Percentiles rank a stretch among this genome's conserved stretches.
phyloP scores from a whole-genome alignment of 1,140 invertebrate genomes.

The Brachionus paranguensis region DNA sequence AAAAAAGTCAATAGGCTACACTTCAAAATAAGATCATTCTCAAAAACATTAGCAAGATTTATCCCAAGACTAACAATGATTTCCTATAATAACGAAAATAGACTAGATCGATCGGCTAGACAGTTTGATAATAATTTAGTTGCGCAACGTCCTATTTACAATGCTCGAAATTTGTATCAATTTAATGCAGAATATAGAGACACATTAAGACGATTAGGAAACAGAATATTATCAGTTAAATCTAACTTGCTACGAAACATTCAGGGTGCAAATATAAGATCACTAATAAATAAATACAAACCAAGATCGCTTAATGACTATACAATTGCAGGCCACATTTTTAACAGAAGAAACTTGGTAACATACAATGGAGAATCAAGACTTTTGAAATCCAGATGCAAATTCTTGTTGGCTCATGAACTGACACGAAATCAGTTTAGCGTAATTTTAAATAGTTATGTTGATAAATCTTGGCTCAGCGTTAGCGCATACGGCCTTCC shows the following conservation, averaged over 20 bases:
- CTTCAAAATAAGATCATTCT: neutral
- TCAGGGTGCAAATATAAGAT: neutral
- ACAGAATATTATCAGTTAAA: neutral
- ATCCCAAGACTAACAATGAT: neutral
- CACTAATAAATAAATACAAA: constrained; percentile 28
- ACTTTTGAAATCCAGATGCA: neutral
- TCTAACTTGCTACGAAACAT: neutral
- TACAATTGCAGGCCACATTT: neutral
- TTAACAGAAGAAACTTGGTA: constrained; percentile 23
- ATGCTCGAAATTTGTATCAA: constrained; percentile 20
- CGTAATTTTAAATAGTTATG: constrained; percentile 1
- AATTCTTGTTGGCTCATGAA: constrained; percentile 13
- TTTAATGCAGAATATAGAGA: constrained; percentile 38
- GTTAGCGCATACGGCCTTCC: neutral
- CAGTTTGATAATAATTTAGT: constrained; percentile 6
- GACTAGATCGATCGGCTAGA: neutral
- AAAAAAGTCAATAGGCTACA: neutral
- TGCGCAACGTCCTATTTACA: neutral
- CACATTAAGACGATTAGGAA: neutral
- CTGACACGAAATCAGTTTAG: constrained; percentile 23
- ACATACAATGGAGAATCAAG: neutral
- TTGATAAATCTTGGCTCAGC: neutral
- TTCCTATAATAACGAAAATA: neutral
- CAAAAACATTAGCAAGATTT: neutral
- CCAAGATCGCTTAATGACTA: neutral